These are phyloP conservation scores for Petaurus breviceps DNA, from an alignment of 2,113 vertebrate species.

Conservation along the genomic window DNA sequence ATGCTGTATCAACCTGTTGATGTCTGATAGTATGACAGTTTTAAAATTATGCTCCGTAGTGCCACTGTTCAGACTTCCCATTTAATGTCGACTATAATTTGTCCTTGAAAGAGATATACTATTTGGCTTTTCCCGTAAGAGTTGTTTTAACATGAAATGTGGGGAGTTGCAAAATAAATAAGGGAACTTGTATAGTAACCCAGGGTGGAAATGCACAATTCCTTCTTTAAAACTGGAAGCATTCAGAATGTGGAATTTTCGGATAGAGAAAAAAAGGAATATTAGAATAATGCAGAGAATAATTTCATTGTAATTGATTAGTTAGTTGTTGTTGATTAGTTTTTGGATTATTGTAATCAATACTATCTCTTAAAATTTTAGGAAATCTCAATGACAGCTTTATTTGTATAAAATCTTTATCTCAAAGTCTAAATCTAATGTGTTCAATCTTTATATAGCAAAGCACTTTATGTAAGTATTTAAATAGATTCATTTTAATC, in stretches of 20 bases:
- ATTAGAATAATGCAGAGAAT: not conserved
- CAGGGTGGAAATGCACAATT: not conserved
- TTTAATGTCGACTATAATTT: slow-evolving; percentile 56
- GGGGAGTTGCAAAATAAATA: not conserved
- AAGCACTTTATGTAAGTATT: slow-evolving; percentile 36
- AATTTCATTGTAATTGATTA: slow-evolving; percentile 35
- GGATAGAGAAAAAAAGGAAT: not conserved
- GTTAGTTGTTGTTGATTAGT: no score
- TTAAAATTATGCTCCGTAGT: slow-evolving; percentile 56
- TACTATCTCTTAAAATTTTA: slow-evolving; percentile 38
- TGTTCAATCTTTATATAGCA: slow-evolving; percentile 43
- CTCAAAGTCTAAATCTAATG: slow-evolving; percentile 33
- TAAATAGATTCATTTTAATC: slow-evolving; percentile 61
- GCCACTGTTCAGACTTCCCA: slow-evolving; percentile 60
- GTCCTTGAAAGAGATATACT: slow-evolving; percentile 45
- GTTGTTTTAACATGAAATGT: slow-evolving; percentile 43
- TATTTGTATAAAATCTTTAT: slow-evolving; percentile 46
- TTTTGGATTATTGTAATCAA: slow-evolving; percentile 14
- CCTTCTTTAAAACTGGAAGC: not conserved
- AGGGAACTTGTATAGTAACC: not conserved
- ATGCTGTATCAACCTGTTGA: slow-evolving; percentile 75
- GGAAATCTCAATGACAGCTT: slow-evolving; percentile 24
- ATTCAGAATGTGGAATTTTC: not conserved
- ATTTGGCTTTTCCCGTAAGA: slow-evolving; percentile 50
- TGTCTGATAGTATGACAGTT: slow-evolving; percentile 65